Evolutionary conservation across 2,888 invertebrate genomes (phyloP), one percentile per base, ranked within the genome.

Genomic region (Ctenicera cuprea): DNA sequence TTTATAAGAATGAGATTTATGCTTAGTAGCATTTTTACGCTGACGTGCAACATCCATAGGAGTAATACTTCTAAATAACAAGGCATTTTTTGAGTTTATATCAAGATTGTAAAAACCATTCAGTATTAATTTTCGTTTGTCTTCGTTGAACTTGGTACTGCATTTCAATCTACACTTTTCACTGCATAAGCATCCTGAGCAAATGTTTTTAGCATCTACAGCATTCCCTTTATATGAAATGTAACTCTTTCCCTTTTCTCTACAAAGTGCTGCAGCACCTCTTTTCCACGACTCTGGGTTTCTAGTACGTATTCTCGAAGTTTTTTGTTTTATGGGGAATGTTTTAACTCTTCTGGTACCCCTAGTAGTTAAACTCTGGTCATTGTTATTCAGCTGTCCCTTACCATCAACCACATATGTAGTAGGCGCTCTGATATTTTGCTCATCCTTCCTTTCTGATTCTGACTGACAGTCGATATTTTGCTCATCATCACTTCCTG

Each of bases 111-210:
- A 48, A 33, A 48, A 64, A 14, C 22, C 62, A 0, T 48, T 48
- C 1, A 45, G 26, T 20, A 66, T 66, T 20, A 3, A 9, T 22
- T 37, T n/a, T 18, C 54, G n/a, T 4, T 12, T 57, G 22, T 67
- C 67, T 14, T 14, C 0, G 26, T 54, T 14, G 41, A 67, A 57
- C 4, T 54, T 52, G 8, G 11, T 7, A 54, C 54, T 67, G 22
- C 67, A 67, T 41, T 14, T 67, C 18, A 66, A 54, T 14, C 57
- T 67, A 43, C 57, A 67, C 52, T 52, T 52, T 18, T 38, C 16
- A n/a, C 1, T 18, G 38, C 65, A 65, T 20, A 65, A 50, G 3
- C 18, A 9, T 0, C 37, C 52, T 26, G 18, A 30, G 30, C 18
- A 16, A 11, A 41, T 12, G 16, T 0, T 30, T 67, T 67, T 67